phyloP scores from a whole-genome alignment of 2,888 invertebrate genomes.

The Coleophora deauratella region DNA sequence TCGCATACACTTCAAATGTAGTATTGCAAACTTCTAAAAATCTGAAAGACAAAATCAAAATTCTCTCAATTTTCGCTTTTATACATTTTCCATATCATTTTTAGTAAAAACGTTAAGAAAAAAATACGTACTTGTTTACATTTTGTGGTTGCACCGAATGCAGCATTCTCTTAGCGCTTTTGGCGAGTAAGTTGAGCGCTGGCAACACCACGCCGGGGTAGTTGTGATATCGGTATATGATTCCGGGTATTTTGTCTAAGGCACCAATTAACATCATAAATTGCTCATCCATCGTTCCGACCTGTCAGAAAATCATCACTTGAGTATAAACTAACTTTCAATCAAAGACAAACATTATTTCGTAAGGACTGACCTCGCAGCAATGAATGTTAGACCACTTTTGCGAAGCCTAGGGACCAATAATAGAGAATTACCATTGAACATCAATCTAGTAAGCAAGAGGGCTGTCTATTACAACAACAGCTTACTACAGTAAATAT shows the following conservation, averaged over 20 bases:
- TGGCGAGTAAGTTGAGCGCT: conserved; percentile 77
- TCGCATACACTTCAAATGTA: conserved; percentile 80
- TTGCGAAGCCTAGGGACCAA: too few relatives aligned
- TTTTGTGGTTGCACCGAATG: conserved; percentile 76
- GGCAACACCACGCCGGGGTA: conserved; percentile 86
- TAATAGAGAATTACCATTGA: too few relatives aligned
- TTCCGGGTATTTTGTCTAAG: conserved; percentile 78
- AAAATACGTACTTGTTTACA: conserved; percentile 59
- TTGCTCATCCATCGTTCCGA: conserved; percentile 53
- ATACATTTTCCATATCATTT: too few relatives aligned
- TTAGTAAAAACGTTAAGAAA: too few relatives aligned
- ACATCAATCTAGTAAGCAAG: too few relatives aligned
- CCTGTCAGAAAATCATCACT: conserved; percentile 45
- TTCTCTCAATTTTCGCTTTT: too few relatives aligned
- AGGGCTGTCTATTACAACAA: too few relatives aligned
- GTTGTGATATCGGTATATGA: conserved; percentile 84
- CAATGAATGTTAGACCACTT: too few relatives aligned
- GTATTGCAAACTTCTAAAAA: conserved; percentile 80
- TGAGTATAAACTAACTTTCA: too few relatives aligned
- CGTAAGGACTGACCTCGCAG: too few relatives aligned
- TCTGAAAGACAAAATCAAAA: conserved; percentile 27
- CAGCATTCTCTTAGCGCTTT: conserved; percentile 81
- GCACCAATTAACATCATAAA: conserved; percentile 76
- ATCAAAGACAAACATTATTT: too few relatives aligned
- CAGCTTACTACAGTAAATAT: too few relatives aligned